These are phyloP conservation scores for Brassicogethes aeneus DNA, from an alignment of 2,888 invertebrate species.

Conservation along the genomic window DNA sequence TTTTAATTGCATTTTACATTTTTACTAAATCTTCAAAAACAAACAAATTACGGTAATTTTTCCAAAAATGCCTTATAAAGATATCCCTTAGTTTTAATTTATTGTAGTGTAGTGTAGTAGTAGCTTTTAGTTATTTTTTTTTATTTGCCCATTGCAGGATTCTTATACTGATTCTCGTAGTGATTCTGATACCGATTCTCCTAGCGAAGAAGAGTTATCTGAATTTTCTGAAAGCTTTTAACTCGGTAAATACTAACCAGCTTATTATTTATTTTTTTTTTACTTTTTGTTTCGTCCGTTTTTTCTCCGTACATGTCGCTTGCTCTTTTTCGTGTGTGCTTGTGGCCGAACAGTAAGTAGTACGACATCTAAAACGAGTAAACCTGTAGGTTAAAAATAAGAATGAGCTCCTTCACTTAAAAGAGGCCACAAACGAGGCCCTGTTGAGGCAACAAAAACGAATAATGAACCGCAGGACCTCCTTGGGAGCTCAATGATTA, in stretches of 20 bases:
- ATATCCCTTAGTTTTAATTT: too few species aligned
- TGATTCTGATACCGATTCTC: slow-evolving; percentile 25
- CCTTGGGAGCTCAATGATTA: slow-evolving; percentile 16
- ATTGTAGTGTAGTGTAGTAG: too few species aligned
- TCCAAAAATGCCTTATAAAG: too few species aligned
- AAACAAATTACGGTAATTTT: too few species aligned
- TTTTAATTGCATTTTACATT: too few species aligned
- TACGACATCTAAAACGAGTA: background rate
- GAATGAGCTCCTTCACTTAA: slow-evolving; percentile 25
- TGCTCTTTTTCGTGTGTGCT: background rate
- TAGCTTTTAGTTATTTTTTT: slow-evolving; percentile 12
- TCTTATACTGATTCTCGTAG: slow-evolving; percentile 22
- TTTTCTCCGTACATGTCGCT: slow-evolving; percentile 5
- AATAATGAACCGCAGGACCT: slow-evolving; percentile 17
- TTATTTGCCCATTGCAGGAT: slow-evolving; percentile 8
- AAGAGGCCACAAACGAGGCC: slow-evolving; percentile 29
- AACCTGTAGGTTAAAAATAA: slow-evolving; percentile 21
- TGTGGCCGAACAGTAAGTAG: too few species aligned
- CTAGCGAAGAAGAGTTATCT: too few species aligned
- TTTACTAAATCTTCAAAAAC: too few species aligned
- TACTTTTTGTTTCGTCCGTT: slow-evolving; percentile 2
- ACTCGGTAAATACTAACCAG: slow-evolving; percentile 26
- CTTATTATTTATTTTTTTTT: slow-evolving; percentile 14
- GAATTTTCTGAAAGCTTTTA: too few species aligned
- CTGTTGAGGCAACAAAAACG: slow-evolving; percentile 28